phyloP scores from a whole-genome alignment of 2,888 invertebrate genomes.

The Phlogophora meticulosa region DNA sequence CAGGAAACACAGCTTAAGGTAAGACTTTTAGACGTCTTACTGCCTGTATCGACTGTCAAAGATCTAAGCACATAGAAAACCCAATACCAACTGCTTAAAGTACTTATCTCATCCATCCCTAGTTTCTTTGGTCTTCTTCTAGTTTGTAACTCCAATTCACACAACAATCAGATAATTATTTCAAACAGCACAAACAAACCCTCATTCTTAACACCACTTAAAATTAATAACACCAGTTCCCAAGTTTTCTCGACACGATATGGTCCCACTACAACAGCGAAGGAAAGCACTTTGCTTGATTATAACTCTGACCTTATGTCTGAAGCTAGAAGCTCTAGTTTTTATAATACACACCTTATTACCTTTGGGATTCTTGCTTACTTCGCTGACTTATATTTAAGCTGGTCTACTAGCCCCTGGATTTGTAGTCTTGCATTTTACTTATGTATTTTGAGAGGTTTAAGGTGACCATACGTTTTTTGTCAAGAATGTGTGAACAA shows the following conservation, averaged over 20 bases:
- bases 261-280: conserved; percentile 41
- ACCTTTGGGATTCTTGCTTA: conserved; percentile 8
- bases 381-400: conserved; percentile 2
- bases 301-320: conserved; percentile 52
- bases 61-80: no score
- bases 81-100: no score
- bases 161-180: background rate
- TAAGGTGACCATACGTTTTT: no score
- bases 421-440: background rate
- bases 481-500: no score
- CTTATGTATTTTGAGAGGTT: background rate
- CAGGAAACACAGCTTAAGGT: no score
- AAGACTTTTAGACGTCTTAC: no score
- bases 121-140: no score
- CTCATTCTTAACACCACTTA: background rate
- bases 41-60: no score
- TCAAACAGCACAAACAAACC: background rate
- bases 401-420: no score
- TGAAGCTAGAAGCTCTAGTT: conserved; percentile 40
- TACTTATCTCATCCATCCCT: no score
- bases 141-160: no score
- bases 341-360: conserved; percentile 21
- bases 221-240: conserved; percentile 3
- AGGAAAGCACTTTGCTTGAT: conserved; percentile 58
- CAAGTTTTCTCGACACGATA: conserved; percentile 15